phyloP scores from a whole-genome alignment of 1,140 invertebrate species.

The Drosophila mojavensis region DNA sequence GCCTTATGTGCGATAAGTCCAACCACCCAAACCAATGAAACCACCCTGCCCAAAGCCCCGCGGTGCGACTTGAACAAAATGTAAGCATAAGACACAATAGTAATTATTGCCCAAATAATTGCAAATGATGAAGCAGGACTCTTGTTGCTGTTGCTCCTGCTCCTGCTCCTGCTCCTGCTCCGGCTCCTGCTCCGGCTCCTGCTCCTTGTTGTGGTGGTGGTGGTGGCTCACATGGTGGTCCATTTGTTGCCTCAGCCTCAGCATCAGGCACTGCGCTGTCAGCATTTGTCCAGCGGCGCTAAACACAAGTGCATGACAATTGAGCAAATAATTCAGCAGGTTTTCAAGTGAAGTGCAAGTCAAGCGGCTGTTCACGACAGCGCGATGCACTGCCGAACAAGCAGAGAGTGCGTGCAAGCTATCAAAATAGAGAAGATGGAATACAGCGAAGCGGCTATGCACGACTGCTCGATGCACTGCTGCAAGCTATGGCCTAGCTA shows the following conservation, averaged over 20 bases:
- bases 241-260: slow-evolving; percentile 9
- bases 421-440: background rate
- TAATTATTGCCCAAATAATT: slow-evolving; percentile 84
- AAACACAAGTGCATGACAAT: slow-evolving; percentile 69
- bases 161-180: background rate
- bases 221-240: slow-evolving; percentile 57
- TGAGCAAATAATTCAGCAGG: slow-evolving; percentile 49
- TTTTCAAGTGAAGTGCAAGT: slow-evolving; percentile 17
- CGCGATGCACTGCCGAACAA: background rate
- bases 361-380: background rate
- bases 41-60: background rate
- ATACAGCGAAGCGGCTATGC: too few species aligned
- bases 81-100: slow-evolving; percentile 84
- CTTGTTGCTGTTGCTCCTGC: slow-evolving; percentile 21
- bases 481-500: too few species aligned
- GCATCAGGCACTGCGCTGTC: slow-evolving; percentile 18
- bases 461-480: too few species aligned
- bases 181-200: background rate
- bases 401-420: background rate
- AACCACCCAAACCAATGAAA: background rate
- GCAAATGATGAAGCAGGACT: slow-evolving; percentile 73
- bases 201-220: background rate
- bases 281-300: slow-evolving; percentile 55
- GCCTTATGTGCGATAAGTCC: slow-evolving; percentile 30
- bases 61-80: slow-evolving; percentile 50